Evolutionary conservation across 2,797 vertebrate species (phyloP), one percentile per base, ranked within the genome.

Genomic region (Trichosurus vulpecula): DNA sequence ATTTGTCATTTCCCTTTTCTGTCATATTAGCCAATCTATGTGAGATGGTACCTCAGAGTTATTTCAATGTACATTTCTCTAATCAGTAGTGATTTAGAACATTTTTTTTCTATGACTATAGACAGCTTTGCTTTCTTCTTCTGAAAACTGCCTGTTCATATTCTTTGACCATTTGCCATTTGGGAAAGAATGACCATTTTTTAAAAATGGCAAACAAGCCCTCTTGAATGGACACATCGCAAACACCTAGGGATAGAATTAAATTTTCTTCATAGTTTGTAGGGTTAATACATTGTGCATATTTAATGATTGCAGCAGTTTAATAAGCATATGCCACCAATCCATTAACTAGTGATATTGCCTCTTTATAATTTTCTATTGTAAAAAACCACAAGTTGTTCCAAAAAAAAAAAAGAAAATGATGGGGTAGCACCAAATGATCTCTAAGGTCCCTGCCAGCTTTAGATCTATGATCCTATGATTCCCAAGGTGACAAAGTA

Each of bases 341-440:
- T 58, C 41, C 94, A 87, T 92, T 96, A 97, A 74, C 81, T 96
- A 56, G 89, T 96, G 41, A 95, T 92, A 94, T 54, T 95, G 10
- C 92, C 81, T 93, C 22, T 95, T 94, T n/a, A n/a, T 89, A 92
- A 93, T 96, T 97, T 96, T 92, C 58, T 92, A 52, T 92, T 96
- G 87, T 94, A n/a, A 81, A 96, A 92, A 94, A 94, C 94, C 89
- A 66, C 30, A 94, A 96, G 58, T 93, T 12, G 92, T 95, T 97
- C 54, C 92, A 91, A n/a, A n/a, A n/a, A n/a, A n/a, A n/a, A n/a
- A n/a, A n/a, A n/a, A n/a, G 53, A 53, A 53, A 53, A 53, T 53
- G 52, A 53, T 53, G 55, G 14, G 35, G 13, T n/a, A 35, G 61
- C 35, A n/a, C 5, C 4, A n/a, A 35, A 35, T n/a, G 14, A 6